Evolutionary conservation across 2,797 vertebrate genomes (phyloP), one percentile per base, ranked within the genome.

Genomic region (Gobio occitaniae): DNA sequence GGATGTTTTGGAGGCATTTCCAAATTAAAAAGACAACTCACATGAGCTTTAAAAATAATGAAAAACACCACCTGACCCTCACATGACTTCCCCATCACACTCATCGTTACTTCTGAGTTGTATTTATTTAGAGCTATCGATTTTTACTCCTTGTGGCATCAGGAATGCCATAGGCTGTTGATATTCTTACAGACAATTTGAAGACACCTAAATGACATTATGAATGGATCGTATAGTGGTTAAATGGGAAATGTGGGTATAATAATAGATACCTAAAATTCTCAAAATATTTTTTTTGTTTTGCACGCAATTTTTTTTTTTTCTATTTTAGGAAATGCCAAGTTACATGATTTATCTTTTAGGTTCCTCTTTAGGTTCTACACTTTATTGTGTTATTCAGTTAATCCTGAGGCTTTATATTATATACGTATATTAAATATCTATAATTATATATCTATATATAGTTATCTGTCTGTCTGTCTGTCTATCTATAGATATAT

Each of bases 11-110:
- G 84, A 90, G 93, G 92, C 91, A 90, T 93, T 94, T 84, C 90
- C 91, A 91, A 29, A 90, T 78, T 87, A 68, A 25, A 89, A 72
- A 79, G 88, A 85, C 80, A 84, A 38, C 89, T 93, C 94, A 94
- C 92, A 95, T 94, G 95, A 93, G 88, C 83, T 78, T 74, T 70
- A 36, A 89, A 89, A 63, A 91, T 93, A 90, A 94, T 91, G 88
- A 90, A 82, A 41, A 79, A 80, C 84, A 86, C 84, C 94, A 92
- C 92, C 92, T 95, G 95, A 95, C 89, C 86, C 61, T 85, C 93
- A 92, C 92, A 94, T 94, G 94, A 95, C 92, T 90, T 87, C 84
- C 88, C 54, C 80, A 69, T 59, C 52, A 61, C 89, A 72, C 82
- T 74, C 19, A 52, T 88, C 80, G 78, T 90, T 89, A 84, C 25